A percentile compares a stretch with the other conserved stretches of the same genome.
phyloP scores from a whole-genome alignment of 1,140 invertebrate genomes.

The Glomeris maerens region DNA sequence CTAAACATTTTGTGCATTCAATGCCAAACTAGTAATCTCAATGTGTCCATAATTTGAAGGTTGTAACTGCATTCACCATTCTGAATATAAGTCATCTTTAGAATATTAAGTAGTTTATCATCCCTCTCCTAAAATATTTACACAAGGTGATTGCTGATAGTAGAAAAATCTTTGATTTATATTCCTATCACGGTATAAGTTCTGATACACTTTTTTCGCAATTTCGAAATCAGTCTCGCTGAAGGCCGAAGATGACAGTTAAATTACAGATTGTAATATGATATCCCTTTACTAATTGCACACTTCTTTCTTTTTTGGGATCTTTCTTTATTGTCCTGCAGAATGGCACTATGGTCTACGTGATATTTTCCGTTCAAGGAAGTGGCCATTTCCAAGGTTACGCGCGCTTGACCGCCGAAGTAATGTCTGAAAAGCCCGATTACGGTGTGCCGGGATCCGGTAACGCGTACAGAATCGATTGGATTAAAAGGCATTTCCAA shows the following conservation, averaged over 20 bases:
- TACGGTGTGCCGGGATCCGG: conserved; percentile 27
- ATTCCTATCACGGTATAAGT: background rate
- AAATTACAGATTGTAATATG: no score
- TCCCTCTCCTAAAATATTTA: no score
- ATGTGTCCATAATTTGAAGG: no score
- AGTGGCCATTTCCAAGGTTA: conserved; percentile 40
- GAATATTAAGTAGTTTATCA: no score
- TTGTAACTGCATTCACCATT: no score
- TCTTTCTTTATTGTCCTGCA: conserved; percentile 19
- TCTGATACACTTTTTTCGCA: background rate
- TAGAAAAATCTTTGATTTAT: background rate
- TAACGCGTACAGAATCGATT: conserved; percentile 32
- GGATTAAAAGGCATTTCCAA: conserved; percentile 33
- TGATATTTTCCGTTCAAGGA: conserved; percentile 40
- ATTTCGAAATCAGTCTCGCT: no score
- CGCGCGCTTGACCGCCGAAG: conserved; percentile 30
- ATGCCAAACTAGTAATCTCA: no score
- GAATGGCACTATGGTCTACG: conserved; percentile 35
- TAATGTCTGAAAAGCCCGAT: conserved; percentile 29
- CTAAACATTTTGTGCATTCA: no score
- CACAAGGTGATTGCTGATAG: no score
- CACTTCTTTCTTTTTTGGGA: background rate
- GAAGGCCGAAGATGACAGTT: no score
- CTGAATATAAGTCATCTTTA: no score
- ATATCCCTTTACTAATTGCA: no score